Conservation (phyloP, 2,113 vertebrate genomes). For the Ptyas mucosa region DNA sequence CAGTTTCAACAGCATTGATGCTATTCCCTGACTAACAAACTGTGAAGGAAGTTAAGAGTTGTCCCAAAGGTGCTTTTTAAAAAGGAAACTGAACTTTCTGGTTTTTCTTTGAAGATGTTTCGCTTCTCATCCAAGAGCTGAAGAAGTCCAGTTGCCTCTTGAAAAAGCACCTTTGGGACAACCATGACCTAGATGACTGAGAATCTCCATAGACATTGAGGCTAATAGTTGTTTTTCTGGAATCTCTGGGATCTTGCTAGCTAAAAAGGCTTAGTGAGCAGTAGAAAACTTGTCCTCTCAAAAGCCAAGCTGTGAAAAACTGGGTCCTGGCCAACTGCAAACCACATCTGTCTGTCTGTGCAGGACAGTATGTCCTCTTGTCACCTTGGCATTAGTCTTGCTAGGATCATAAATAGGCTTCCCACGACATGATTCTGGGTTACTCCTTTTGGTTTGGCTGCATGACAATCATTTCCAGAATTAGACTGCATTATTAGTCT, state of each 20-base stretch:
- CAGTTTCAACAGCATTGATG: background rate
- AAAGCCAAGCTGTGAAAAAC: background rate
- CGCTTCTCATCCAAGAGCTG: no score
- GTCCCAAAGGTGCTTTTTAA: no score
- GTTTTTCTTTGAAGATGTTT: no score
- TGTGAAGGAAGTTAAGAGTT: background rate
- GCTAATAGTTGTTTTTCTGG: background rate
- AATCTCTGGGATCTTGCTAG: no score
- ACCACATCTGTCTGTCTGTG: no score
- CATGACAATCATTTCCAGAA: background rate
- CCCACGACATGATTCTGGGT: background rate
- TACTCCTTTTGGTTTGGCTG: background rate
- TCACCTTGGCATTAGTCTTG: background rate
- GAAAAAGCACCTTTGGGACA: no score
- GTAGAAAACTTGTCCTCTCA: background rate
- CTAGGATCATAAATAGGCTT: background rate
- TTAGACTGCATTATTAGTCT: background rate
- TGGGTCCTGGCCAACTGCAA: background rate
- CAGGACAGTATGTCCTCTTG: background rate
- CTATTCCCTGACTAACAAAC: background rate
- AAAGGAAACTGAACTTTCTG: no score
- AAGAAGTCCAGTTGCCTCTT: no score
- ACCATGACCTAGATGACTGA: no score
- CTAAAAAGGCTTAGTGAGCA: background rate
- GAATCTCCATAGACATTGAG: no score